Percentiles rank a stretch among this genome's conserved stretches.
Evolutionary conservation across 2,888 invertebrate genomes (phyloP).

Genomic region (Beris chalybata): DNA sequence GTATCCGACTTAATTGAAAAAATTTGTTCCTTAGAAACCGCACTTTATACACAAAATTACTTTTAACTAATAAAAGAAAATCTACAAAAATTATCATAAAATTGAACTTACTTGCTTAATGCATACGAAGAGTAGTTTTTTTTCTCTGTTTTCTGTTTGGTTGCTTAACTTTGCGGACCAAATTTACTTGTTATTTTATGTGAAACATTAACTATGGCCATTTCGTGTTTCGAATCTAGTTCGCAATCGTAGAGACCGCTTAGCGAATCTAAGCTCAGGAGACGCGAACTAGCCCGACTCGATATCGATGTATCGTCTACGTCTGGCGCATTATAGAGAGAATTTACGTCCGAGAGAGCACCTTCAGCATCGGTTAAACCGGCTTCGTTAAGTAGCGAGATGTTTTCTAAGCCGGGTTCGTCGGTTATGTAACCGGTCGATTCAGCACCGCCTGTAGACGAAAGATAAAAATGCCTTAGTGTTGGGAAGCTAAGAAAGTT

Average conservation of each 20-base stretch:
- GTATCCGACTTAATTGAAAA: no score
- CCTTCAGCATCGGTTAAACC: slow-evolving; percentile 87
- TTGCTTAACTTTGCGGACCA: slow-evolving; percentile 49
- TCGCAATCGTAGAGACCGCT: slow-evolving; percentile 78
- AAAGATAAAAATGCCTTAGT: not conserved
- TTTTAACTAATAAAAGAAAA: no score
- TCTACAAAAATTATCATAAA: no score
- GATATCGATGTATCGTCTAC: slow-evolving; percentile 77
- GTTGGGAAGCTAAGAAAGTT: no score
- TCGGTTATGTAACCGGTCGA: slow-evolving; percentile 87
- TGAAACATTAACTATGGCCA: slow-evolving; percentile 57
- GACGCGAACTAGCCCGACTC: slow-evolving; percentile 79
- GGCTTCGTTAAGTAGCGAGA: slow-evolving; percentile 82
- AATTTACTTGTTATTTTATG: slow-evolving; percentile 57
- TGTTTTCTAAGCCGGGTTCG: slow-evolving; percentile 82
- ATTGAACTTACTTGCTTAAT: no score
- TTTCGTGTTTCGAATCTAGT: slow-evolving; percentile 56
- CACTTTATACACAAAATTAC: no score
- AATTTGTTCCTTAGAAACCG: no score
- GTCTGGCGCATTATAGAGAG: slow-evolving; percentile 71
- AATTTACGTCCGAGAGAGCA: slow-evolving; percentile 84
- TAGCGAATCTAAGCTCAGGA: slow-evolving; percentile 77
- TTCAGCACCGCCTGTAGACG: slow-evolving; percentile 60
- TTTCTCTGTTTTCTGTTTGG: no score
- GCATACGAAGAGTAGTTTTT: no score